A percentile compares a stretch with the other conserved stretches of the same genome.
Conservation (phyloP, 64 coral and sea anemone species). For the Actinia equina region DNA sequence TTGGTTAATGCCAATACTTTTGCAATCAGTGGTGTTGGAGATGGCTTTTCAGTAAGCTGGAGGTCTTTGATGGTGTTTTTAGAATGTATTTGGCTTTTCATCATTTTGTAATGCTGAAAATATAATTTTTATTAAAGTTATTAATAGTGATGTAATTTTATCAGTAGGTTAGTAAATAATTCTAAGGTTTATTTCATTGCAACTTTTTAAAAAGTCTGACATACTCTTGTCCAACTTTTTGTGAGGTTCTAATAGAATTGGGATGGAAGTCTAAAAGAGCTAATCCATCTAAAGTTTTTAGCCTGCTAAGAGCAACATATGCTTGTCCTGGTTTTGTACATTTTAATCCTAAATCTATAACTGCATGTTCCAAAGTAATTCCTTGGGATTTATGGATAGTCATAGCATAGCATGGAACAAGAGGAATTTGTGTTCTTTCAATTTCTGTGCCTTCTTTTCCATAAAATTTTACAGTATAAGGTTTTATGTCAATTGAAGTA, state of each 20-base stretch:
- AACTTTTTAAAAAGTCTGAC: too few relatives aligned
- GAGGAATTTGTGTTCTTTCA: conserved; percentile 27
- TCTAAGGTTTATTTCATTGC: too few relatives aligned
- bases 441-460: conserved; percentile 10
- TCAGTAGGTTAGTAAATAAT: too few relatives aligned
- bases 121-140: too few relatives aligned
- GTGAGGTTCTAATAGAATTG: background rate
- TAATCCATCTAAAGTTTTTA: conserved; percentile 5
- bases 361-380: conserved; percentile 11
- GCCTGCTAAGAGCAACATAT: conserved; percentile 29
- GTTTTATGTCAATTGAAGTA: conserved; percentile 18
- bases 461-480: conserved; percentile 24
- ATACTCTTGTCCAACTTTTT: background rate
- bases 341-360: conserved; percentile 24
- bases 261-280: conserved; percentile 7
- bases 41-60: too few relatives aligned
- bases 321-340: conserved; percentile 21
- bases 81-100: too few relatives aligned
- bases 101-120: too few relatives aligned
- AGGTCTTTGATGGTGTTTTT: too few relatives aligned
- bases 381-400: conserved; percentile 43
- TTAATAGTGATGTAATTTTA: too few relatives aligned
- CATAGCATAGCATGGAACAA: conserved; percentile 12
- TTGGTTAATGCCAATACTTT: too few relatives aligned
- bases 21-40: too few relatives aligned